These are phyloP conservation scores for Columba janthina DNA, from an alignment of 2,113 vertebrate genomes.

Conservation along the genomic window DNA sequence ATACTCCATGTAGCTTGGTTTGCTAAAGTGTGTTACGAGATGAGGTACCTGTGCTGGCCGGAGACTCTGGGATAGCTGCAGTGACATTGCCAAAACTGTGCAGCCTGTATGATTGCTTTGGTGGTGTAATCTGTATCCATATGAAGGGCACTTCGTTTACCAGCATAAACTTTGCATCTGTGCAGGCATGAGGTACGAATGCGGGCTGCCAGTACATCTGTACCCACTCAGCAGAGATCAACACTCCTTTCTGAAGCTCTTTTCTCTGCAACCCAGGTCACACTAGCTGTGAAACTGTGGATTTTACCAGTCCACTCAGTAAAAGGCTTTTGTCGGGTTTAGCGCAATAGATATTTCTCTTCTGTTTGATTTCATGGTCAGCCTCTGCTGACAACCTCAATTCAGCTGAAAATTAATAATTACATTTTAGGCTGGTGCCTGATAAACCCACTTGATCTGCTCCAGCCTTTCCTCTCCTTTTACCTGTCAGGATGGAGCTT, in stretches of 20 bases:
- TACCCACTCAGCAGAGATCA: neutral
- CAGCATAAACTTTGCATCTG: neutral
- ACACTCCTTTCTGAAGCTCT: neutral
- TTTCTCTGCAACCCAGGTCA: neutral
- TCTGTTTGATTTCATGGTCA: neutral
- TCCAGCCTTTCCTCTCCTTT: neutral
- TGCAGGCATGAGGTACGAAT: neutral
- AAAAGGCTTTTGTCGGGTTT: neutral
- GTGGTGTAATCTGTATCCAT: neutral
- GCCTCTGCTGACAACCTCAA: neutral
- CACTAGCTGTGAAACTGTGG: neutral
- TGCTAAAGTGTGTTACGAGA: neutral
- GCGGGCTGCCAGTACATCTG: neutral
- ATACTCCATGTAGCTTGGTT: neutral
- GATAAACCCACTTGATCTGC: neutral
- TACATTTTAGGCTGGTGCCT: neutral
- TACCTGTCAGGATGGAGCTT: neutral
- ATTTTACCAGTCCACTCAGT: neutral
- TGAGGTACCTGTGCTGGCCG: neutral
- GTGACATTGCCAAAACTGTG: neutral
- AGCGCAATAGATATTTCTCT: neutral
- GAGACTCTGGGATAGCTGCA: neutral
- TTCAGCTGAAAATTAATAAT: neutral
- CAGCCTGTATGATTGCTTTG: neutral
- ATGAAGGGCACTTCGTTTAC: neutral